These are phyloP conservation scores for Urocitellus parryii DNA, from an alignment of 2,113 vertebrate species.

Conservation along the genomic window DNA sequence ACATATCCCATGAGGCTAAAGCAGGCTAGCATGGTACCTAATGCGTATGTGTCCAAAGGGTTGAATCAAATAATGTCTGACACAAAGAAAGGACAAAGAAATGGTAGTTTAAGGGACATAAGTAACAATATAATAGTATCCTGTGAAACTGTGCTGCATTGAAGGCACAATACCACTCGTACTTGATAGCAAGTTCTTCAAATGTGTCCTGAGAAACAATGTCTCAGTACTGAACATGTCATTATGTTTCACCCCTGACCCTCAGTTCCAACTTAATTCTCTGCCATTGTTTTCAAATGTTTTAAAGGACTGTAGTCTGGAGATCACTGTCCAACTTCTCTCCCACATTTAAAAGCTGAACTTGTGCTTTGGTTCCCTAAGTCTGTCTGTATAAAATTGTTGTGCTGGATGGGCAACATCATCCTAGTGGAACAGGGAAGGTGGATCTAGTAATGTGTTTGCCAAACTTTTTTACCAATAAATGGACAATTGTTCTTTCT, in stretches of 20 bases:
- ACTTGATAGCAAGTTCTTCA: neutral
- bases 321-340: neutral
- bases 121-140: neutral
- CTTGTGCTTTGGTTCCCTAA: neutral
- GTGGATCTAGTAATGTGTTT: neutral
- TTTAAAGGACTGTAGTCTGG: neutral
- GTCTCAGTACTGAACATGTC: neutral
- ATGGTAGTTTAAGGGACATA: neutral
- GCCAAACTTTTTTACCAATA: neutral
- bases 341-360: neutral
- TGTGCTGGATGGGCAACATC: neutral
- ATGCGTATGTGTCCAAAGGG: neutral
- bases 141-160: neutral
- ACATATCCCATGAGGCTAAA: no score
- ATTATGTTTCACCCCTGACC: neutral
- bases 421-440: neutral
- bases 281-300: neutral
- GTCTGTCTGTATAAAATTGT: neutral
- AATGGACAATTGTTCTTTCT: neutral
- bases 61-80: neutral
- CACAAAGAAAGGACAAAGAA: neutral
- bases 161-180: no score
- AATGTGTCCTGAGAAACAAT: neutral
- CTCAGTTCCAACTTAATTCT: neutral
- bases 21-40: accelerated